These are phyloP conservation scores for Amphipoea oculea DNA, from an alignment of 2,888 invertebrate species.

Conservation along the genomic window DNA sequence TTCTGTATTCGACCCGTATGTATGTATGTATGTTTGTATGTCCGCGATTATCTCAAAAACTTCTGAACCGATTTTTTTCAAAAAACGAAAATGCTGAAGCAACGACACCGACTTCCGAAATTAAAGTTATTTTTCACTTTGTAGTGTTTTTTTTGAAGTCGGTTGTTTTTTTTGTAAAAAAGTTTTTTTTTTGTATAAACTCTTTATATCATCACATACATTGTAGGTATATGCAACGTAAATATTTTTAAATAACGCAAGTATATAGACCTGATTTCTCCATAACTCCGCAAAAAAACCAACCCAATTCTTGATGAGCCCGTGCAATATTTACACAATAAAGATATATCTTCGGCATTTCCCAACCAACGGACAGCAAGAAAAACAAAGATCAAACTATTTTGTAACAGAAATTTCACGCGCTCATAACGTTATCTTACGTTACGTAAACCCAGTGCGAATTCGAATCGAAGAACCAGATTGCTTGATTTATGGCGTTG, in stretches of 20 bases:
- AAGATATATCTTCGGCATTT: conserved; percentile 53
- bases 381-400: conserved; percentile 68
- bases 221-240: background rate
- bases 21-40: no score
- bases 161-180: no score
- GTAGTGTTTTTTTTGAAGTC: no score
- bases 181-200: no score
- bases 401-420: conserved; percentile 72
- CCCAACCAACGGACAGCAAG: conserved; percentile 56
- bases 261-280: conserved; percentile 15
- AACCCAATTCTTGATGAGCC: conserved; percentile 31
- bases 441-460: conserved; percentile 78
- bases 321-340: conserved; percentile 56
- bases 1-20: no score
- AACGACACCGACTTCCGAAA: no score
- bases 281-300: conserved; percentile 29
- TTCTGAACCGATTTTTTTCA: no score
- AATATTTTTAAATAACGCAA: conserved; percentile 19
- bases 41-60: no score
- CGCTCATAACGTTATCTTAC: conserved; percentile 65
- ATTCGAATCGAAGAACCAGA: conserved; percentile 72
- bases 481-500: conserved; percentile 85
- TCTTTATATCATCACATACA: background rate
- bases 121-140: no score
- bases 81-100: no score